phyloP scores from a whole-genome alignment of 2,797 vertebrate genomes.

The Acrossocheilus wenchowensis region DNA sequence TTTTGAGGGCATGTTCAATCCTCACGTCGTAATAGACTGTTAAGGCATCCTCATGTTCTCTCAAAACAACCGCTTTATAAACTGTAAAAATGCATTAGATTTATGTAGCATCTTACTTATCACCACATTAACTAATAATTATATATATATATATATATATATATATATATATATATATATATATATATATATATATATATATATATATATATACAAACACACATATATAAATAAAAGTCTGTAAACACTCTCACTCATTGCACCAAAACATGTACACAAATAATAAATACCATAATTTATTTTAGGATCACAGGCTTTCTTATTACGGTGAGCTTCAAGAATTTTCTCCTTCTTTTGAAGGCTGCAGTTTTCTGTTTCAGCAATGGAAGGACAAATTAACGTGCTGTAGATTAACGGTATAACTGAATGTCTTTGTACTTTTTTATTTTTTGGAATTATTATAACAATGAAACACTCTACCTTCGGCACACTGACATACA shows the following conservation, averaged over 20 bases:
- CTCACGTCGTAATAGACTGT: constrained; percentile 41
- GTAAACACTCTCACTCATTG: neutral
- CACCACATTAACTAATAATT: neutral
- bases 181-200: neutral
- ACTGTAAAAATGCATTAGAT: constrained; percentile 23
- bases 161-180: neutral
- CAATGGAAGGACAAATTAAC: neutral
- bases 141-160: too few species aligned
- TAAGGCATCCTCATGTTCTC: neutral
- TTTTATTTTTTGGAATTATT: neutral
- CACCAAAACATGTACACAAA: neutral
- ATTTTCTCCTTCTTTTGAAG: constrained; percentile 51
- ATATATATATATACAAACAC: too few species aligned
- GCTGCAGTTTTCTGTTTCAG: constrained; percentile 54
- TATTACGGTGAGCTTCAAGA: neutral
- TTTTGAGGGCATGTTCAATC: constrained; percentile 49
- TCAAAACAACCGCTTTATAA: constrained; percentile 48
- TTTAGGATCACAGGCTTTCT: constrained; percentile 46
- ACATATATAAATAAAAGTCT: neutral
- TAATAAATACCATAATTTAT: constrained; percentile 53
- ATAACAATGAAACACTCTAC: neutral
- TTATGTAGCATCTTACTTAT: neutral
- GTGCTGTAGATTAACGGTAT: neutral
- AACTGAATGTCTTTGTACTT: neutral
- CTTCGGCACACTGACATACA: constrained; percentile 57